Evolutionary conservation across 2,797 vertebrate species (phyloP).

Genomic region (Diglossa cyanea): DNA sequence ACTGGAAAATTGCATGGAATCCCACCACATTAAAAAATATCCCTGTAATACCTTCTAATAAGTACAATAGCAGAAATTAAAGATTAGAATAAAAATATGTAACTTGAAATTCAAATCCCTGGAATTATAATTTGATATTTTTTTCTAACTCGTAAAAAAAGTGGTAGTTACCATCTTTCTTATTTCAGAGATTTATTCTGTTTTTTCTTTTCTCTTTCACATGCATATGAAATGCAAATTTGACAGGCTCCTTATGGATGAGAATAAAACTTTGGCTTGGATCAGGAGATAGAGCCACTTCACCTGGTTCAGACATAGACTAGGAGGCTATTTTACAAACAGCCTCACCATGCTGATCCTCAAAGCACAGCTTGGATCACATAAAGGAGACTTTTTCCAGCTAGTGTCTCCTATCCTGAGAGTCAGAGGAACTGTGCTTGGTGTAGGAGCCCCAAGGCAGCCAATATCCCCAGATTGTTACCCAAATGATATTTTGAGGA

Average conservation of each 20-base stretch:
- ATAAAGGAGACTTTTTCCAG: background rate
- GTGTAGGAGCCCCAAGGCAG: background rate
- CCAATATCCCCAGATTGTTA: background rate
- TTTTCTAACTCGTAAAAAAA: background rate
- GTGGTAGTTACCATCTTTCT: background rate
- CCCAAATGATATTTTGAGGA: background rate
- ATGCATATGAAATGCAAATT: background rate
- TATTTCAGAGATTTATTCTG: background rate
- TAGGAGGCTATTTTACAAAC: background rate
- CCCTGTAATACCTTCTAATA: background rate
- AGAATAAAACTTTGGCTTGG: background rate
- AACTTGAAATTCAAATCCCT: background rate
- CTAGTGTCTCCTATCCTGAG: background rate
- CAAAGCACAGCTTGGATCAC: background rate
- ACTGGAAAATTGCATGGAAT: background rate
- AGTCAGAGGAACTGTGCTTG: background rate
- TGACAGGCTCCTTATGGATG: background rate
- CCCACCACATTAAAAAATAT: background rate
- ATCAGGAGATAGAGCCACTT: background rate
- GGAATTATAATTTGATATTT: background rate
- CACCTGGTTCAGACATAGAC: background rate
- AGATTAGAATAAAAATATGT: background rate
- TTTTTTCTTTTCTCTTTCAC: background rate
- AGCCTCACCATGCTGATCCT: background rate
- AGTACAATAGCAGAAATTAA: background rate